Evolutionary conservation across 2,113 vertebrate genomes (phyloP).

Genomic region (Nymphicus hollandicus): DNA sequence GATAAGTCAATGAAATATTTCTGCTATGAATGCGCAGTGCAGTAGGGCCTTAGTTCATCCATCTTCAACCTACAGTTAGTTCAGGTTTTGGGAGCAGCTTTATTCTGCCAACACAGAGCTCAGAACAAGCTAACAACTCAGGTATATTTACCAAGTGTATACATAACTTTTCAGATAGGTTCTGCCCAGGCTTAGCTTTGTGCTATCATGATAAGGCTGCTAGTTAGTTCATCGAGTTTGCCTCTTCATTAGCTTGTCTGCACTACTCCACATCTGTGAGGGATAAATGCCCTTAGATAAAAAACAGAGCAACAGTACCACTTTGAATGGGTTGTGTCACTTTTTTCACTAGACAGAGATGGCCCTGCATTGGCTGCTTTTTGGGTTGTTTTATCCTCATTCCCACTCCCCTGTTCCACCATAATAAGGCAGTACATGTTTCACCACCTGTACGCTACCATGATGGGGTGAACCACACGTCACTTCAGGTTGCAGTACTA

Average conservation of each 20-base stretch:
- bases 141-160: not conserved
- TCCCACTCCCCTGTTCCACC: not conserved
- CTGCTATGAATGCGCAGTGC: not conserved
- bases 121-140: not conserved
- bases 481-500: not conserved
- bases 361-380: not conserved
- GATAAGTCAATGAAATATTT: not conserved
- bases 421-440: not conserved
- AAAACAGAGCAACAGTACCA: not conserved
- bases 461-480: not conserved
- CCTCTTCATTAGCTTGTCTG: not conserved
- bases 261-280: not conserved
- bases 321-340: not conserved
- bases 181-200: not conserved
- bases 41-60: not conserved
- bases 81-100: not conserved
- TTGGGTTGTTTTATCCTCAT: not conserved
- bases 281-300: not conserved
- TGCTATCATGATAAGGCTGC: not conserved
- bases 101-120: not conserved
- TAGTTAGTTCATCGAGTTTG: not conserved
- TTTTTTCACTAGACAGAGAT: not conserved
- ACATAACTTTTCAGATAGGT: not conserved
- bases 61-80: not conserved
- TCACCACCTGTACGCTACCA: not conserved